Base-by-base conservation (phyloP, 2,113 vertebrate genomes). In the Malaclemys terrapin region DNA sequence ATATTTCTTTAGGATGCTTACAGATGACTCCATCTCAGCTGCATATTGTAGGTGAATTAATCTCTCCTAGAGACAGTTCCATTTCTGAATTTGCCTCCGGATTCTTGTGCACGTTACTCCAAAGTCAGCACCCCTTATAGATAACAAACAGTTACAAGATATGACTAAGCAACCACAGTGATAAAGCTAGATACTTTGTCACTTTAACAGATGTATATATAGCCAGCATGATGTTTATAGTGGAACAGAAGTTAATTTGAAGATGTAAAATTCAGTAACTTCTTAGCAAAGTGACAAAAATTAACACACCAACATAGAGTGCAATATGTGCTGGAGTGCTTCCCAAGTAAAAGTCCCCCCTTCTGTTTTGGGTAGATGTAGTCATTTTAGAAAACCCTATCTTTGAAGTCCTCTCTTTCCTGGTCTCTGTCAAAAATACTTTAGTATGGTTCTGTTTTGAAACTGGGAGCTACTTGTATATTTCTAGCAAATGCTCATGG, bases 21-120 rank as follows among this genome's bases (percentile, higher is more conserved):
- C 1, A n/a, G 29, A 72, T 20, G 22, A 82, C 8, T 65, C 6
- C 45, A 59, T n/a, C 57, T 84, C 75, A 78, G 47, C 81, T 35
- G n/a, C 2, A 4, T 4, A 0, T 1, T 4, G 5, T 38, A 8
- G 29, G 3, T 5, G 7, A 25, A 59, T 59, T 69, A 76, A 0
- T 47, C 69, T 78, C 52, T 35, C 10, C 25, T 69, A 24, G 17
- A 62, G 78, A 5, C 2, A 10, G 5, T 47, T 89, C 16, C 29
- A 17, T n/a, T 29, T 42, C n/a, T 80, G 12, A 17, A 5, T 45
- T 84, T 59, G 62, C 78, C 6, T 89, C 80, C 38, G 45, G 4
- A 65, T 53, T 65, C 2, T 81, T 85, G 88, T 35, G 82, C 25
- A 3, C 8, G 5, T 78, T 78, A 45, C 25, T 47, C 24, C 42